Base-by-base conservation (phyloP, 2,888 invertebrate genomes). In the Dione juno region DNA sequence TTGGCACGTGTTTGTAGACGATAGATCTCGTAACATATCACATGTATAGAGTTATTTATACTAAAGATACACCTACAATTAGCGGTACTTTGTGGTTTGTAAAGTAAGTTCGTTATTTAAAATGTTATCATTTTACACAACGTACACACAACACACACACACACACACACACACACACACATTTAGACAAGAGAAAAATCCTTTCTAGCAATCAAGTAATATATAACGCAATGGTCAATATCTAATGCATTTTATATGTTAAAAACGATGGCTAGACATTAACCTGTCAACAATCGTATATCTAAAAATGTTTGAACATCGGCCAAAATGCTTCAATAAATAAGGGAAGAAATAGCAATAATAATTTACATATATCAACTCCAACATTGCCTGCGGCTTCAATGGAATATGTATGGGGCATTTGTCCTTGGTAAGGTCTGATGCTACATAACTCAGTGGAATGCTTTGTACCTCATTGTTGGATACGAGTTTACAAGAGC, bases 331-430 rank as follows among this genome's bases (percentile, higher is more conserved):
- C 74, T 73, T 77, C 76, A 81, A 86, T 86, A 87, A 87, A 88
- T 84, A 79, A 76, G 72, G 71, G 71, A 75, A 75, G 74, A 72
- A 75, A 71, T 72, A 74, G 73, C 71, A 69, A 77, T 75, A 77
- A 73, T 83, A 86, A 87, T 89, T 86, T 86, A 78, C 85, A 88
- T 88, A 88, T 81, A 85, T 88, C 85, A 85, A 80, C 77, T 72
- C 72, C 78, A 82, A 82, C 81, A 80, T 80, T 67, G 73, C 71
- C 72, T 71, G 67, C 71, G 69, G 67, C 69, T 67, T 67, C 45
- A 66, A 70, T 73, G 73, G 63, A 74, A 75, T 75, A 73, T 69
- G 69, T 71, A 74, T 72, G 75, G 71, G 63, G 65, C 28, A 41
- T 63, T 35, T 63, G 72, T 71, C 72, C 76, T 76, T 76, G 69